Evolutionary conservation across 2,888 invertebrate species (phyloP), one percentile per base, ranked within the genome.

Genomic region (Epinotia brunnichana): DNA sequence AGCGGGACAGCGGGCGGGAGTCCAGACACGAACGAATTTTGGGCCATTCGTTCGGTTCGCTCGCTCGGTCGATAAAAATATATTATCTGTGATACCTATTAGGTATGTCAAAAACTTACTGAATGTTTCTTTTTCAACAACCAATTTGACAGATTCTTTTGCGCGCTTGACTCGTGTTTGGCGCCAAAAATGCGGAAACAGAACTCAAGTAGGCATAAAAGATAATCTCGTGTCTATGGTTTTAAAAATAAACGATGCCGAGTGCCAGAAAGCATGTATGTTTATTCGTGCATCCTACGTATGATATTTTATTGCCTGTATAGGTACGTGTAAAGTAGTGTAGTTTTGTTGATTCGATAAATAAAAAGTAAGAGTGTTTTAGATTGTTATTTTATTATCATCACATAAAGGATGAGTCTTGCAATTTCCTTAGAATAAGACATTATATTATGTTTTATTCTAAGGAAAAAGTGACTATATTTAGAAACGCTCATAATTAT

Each of bases 191-290:
- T 35, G 57, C 73, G 73, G 73, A 73, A 72, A 51, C 35, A 53
- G 39, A 53, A 53, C 53, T 53, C 69, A 53, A 73, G 72, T 56
- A 69, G 62, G 57, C 68, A 72, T 70, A 68, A 72, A 72, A 56
- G 56, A 69, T 73, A 68, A 69, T 59, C 57, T 59, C 62, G 61
- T 61, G 66, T 72, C 68, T 73, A 69, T 69, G 73, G 57, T 73
- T 73, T 63, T 63, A 73, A 69, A 73, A 69, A 73, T 73, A 73
- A 72, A 72, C 61, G 29, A 48, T 9, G 41, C 15, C 56, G 59
- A 73, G 69, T 63, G 73, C 69, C 73, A 73, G 63, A 24, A 59
- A 70, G 68, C 72, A 68, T 72, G 62, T 68, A 67, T 70, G 59
- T 63, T 62, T 72, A 67, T 72, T 68, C 41, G 54, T 69, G 63